Base-by-base conservation (phyloP, 2,888 invertebrate species). In the Conops quadrifasciatus region DNA sequence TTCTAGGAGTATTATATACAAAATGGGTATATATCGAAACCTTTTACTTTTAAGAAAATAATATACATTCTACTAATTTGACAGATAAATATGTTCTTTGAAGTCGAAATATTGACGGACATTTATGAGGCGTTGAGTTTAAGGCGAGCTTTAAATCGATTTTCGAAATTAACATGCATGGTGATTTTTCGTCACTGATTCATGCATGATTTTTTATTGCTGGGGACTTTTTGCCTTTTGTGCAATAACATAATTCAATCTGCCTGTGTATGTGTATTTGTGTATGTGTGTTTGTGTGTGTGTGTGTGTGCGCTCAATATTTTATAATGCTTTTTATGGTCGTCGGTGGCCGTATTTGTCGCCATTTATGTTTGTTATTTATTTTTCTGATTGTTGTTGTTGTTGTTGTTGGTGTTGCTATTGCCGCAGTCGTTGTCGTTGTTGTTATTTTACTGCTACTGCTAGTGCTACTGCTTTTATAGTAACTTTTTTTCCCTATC, bases 341-440 rank as follows among this genome's bases (percentile, higher is more conserved):
- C 67, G 56, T 58, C 13, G n/a, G 58, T 24, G 43, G 43, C 45
- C 67, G 56, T 67, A 67, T 67, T 58, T 67, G 58, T 67, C 67
- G 45, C 45, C 58, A 24, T 62, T 62, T 19, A 24, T n/a, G 62
- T 30, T 62, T n/a, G 62, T 36, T 49, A 19, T 19, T 49, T 49
- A 49, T 1, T 26, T 26, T 15, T 30, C 24, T 30, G n/a, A 24
- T 4, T 19, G 2, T 43, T 36, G 43, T 36, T 43, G 58, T 16
- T 58, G 26, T 28, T 58, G 62, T 24, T 62, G 36, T 24, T 21
- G 45, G 11, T 62, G 36, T 36, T 36, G n/a, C n/a, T 21, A 36
- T 19, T 56, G 56, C 26, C 1, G 26, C 19, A n/a, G 11, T 62
- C 2, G 21, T 62, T 56, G 24, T 56, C 19, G 21, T 56, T 24